Conservation (phyloP, 2,113 vertebrate species). For the Brachypteracias leptosomus region DNA sequence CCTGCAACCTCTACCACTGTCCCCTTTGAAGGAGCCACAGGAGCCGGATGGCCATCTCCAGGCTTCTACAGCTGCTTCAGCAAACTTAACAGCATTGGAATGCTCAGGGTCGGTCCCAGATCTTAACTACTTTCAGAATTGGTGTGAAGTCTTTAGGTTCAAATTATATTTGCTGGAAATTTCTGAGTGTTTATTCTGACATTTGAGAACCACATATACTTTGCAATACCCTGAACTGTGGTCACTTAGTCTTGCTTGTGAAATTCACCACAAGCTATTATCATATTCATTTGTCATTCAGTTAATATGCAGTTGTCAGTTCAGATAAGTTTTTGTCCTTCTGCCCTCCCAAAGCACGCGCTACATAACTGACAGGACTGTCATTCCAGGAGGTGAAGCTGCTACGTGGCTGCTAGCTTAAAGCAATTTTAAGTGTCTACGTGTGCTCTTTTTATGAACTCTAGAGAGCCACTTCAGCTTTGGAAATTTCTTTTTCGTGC, state of each 20-base stretch:
- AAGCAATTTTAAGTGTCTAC: not conserved
- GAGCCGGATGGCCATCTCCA: accelerated
- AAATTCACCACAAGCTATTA: not conserved
- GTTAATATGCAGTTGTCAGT: not conserved
- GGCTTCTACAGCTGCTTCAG: not conserved
- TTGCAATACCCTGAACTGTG: not conserved
- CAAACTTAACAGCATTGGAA: not conserved
- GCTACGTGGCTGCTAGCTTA: not conserved
- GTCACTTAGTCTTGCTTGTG: not conserved
- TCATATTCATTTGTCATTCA: not conserved
- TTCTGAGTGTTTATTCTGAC: not conserved
- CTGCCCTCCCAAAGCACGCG: not conserved
- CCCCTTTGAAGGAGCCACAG: not conserved
- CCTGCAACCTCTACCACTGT: accelerated
- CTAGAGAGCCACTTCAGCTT: not conserved
- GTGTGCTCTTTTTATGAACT: constrained; percentile 27
- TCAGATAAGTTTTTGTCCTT: not conserved
- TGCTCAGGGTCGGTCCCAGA: too few relatives aligned
- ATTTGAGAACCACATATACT: not conserved
- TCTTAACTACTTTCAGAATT: not conserved
- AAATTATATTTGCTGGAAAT: not conserved
- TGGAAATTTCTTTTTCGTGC: constrained; percentile 7
- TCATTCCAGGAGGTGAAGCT: not conserved
- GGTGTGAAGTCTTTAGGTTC: not conserved
- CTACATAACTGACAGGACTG: not conserved